Evolutionary conservation across 2,888 invertebrate genomes (phyloP), one percentile per base, ranked within the genome.

Genomic region (Thumatha senex): DNA sequence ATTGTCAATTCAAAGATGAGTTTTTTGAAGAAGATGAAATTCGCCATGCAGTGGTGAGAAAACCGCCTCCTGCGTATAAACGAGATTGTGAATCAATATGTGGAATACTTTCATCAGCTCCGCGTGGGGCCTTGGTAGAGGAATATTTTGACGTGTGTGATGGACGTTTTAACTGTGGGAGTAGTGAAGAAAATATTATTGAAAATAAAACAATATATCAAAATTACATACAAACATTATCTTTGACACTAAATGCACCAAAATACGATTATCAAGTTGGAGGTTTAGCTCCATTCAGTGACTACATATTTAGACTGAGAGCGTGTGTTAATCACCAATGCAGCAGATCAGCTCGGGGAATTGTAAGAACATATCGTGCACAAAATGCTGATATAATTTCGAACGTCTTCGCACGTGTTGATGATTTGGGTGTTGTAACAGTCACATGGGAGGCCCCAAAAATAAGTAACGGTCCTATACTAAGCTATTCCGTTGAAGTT

Each of bases 41-140:
- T 5, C 75, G 76, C 10, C 90, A 90, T 61, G 82, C 82, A 0
- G 69, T 86, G 13, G 81, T 88, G 0, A 77, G 77, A 73, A 76
- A 74, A 60, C 86, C 89, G 9, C 90, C 90, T 14, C 65, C 67
- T 12, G 74, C 80, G 29, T 90, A 90, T 61, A 78, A 74, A 4
- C 76, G 61, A 60, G 76, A 77, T 7, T 90, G 90, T 61, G 84
- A 87, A 63, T 81, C 84, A 7, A 82, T 78, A 75, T 89, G 88
- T 58, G 89, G 86, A 0, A 48, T 84, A 8, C 63, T 85, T 7
- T 80, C 87, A 1, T 70, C 79, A 1, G 74, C 73, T 2, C 79
- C 85, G 3, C 68, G 68, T 24, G 85, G 83, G 1, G 80, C 82
- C 1, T 67, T 86, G 67, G 74, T 78, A 0, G 82, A 88, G 52